phyloP scores from a whole-genome alignment of 1,140 invertebrate genomes.

The Whitmania pigra region DNA sequence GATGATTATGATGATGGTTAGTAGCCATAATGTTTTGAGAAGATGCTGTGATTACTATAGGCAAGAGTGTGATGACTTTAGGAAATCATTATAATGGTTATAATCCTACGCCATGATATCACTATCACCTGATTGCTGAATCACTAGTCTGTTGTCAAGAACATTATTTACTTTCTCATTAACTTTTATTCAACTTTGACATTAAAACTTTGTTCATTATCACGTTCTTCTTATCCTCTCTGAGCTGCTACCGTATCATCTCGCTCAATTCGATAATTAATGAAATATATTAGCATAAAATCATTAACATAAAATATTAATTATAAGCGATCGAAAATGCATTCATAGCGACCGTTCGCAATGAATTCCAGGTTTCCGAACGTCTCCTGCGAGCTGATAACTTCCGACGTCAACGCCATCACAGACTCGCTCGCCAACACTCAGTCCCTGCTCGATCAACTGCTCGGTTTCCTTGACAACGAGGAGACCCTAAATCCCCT shows the following conservation, averaged over 20 bases:
- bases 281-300: constrained; percentile 2
- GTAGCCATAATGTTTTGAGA: no score
- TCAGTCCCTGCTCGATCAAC: constrained; percentile 59
- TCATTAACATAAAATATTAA: background rate
- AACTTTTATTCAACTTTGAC: no score
- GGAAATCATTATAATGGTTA: no score
- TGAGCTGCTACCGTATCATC: background rate
- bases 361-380: constrained; percentile 49
- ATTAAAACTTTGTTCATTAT: no score
- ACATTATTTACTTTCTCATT: no score
- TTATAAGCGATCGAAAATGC: background rate
- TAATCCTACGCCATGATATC: no score
- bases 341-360: background rate
- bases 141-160: no score
- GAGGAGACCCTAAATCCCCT: constrained; percentile 79
- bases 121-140: no score
- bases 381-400: constrained; percentile 83
- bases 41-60: no score
- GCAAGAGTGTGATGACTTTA: background rate
- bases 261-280: background rate
- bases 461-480: constrained; percentile 72
- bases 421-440: constrained; percentile 71
- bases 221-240: background rate
- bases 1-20: no score
- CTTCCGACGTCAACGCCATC: constrained; percentile 68